Conservation (phyloP, 2,113 vertebrate species). For the Cyanoderma ruficeps region DNA sequence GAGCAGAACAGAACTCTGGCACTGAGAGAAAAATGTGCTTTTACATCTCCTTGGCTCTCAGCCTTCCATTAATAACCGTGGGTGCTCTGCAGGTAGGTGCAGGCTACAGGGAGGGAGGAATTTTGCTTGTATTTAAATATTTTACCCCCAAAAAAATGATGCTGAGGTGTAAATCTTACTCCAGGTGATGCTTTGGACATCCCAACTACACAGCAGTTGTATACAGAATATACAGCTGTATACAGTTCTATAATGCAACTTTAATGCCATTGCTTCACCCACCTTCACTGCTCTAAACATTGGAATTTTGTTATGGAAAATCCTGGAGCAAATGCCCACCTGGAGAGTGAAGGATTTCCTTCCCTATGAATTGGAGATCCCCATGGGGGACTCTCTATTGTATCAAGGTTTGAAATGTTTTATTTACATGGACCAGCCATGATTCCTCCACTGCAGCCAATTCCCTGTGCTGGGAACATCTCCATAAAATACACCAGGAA, state of each 20-base stretch:
- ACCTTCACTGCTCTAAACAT: accelerated
- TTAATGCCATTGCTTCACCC: not conserved
- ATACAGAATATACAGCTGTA: too few relatives aligned
- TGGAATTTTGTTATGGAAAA: not conserved
- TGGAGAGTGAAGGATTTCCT: not conserved
- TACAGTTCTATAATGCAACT: too few relatives aligned
- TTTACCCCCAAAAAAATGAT: not conserved
- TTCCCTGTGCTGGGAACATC: not conserved
- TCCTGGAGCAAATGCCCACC: not conserved
- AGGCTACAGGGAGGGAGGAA: not conserved
- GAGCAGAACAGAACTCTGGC: not conserved
- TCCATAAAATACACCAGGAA: not conserved
- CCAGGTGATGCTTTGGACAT: too few relatives aligned
- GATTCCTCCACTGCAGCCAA: not conserved
- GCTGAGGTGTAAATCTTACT: not conserved
- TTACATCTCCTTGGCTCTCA: not conserved
- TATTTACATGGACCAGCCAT: accelerated
- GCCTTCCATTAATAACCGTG: not conserved
- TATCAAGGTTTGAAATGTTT: not conserved
- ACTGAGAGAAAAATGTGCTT: not conserved
- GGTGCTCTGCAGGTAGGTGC: not conserved
- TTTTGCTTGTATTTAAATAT: not conserved
- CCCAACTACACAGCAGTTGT: not conserved
- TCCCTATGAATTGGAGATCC: not conserved
- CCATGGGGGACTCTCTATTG: not conserved